Conservation (phyloP, 2,888 invertebrate species). For the Synergus japonicus region DNA sequence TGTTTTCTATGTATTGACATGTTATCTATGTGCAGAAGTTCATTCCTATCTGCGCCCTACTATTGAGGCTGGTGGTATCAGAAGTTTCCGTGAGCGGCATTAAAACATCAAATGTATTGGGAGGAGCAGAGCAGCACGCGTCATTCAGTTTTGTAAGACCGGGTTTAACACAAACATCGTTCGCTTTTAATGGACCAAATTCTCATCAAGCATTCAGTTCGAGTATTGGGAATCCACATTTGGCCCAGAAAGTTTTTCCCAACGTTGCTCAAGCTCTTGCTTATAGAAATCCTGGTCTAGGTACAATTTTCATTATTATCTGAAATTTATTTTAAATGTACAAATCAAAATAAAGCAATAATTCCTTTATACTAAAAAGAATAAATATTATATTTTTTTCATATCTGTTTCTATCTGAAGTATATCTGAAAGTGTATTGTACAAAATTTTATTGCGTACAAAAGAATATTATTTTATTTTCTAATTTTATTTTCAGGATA, state of each 20-base stretch:
- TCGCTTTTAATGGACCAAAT: conserved; percentile 71
- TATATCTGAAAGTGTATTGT: no score
- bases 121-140: conserved; percentile 70
- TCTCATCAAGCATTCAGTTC: conserved; percentile 73
- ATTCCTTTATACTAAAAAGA: neutral
- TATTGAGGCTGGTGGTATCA: conserved; percentile 49
- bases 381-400: no score
- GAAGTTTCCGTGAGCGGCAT: conserved; percentile 62
- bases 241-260: conserved; percentile 68
- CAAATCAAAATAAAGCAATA: neutral
- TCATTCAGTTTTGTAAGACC: conserved; percentile 73
- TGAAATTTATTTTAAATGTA: neutral
- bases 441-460: no score
- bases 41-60: conserved; percentile 47
- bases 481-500: conserved; percentile 42
- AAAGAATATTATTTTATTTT: no score
- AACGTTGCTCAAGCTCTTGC: conserved; percentile 69
- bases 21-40: conserved; percentile 57
- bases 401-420: no score
- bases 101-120: conserved; percentile 67
- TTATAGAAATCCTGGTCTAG: conserved; percentile 71
- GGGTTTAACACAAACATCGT: conserved; percentile 72
- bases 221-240: conserved; percentile 69
- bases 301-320: conserved; percentile 50
- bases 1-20: neutral